These are phyloP conservation scores for Pangasius sanitwongsei DNA, from an alignment of 2,797 vertebrate species.

Conservation along the genomic window DNA sequence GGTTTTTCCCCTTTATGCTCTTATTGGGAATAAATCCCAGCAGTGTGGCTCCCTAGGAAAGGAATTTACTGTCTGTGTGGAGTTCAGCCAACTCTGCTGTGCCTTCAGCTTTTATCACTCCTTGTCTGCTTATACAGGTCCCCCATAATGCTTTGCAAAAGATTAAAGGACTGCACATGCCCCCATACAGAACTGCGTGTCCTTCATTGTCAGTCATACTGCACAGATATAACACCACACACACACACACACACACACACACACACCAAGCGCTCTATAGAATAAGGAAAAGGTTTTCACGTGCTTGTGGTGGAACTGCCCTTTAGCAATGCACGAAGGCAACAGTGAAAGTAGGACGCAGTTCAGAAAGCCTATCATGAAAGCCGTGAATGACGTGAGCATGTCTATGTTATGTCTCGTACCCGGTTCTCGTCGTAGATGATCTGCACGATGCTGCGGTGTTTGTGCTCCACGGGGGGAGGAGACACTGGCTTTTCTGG, in stretches of 20 bases:
- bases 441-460: slow-evolving; percentile 98
- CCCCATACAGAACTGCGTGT: not conserved
- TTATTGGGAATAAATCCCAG: slow-evolving; percentile 23
- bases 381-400: not conserved
- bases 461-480: slow-evolving; percentile 97
- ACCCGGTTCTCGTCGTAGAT: slow-evolving; percentile 99
- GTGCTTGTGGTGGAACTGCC: not conserved
- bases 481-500: slow-evolving; percentile 96
- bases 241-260: not conserved
- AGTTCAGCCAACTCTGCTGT: slow-evolving; percentile 10
- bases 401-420: slow-evolving; percentile 58
- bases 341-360: not conserved
- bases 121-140: slow-evolving; percentile 11
- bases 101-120: not conserved
- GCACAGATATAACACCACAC: too few relatives aligned
- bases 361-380: not conserved
- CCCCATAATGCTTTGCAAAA: slow-evolving; percentile 21
- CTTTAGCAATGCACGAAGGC: not conserved
- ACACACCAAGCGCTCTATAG: not conserved
- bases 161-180: slow-evolving; percentile 3
- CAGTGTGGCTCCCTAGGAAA: not conserved
- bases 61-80: slow-evolving; percentile 21
- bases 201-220: not conserved
- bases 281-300: not conserved
- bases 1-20: not conserved